Base-by-base conservation (phyloP, 2,113 vertebrate species). In the Odontophorus gujanensis region DNA sequence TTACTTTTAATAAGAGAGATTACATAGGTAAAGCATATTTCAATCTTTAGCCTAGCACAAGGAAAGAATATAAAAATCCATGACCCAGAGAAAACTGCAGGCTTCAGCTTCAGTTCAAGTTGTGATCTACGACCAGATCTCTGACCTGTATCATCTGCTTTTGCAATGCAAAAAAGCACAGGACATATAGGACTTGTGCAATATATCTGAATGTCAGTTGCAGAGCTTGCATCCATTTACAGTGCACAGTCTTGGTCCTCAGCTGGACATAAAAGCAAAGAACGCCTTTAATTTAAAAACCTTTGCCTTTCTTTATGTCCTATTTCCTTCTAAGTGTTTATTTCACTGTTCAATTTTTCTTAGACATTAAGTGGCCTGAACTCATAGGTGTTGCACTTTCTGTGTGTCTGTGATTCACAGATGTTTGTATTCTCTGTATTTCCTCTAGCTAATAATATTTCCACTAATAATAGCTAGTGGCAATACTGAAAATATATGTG, bases 1-100 rank as follows among this genome's bases (percentile, higher is more conserved):
- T 81, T 90, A 42, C 18, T 92, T 93, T 30, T 88, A 92, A 91
- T 73, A 71, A 92, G 66, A 82, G 34, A 78, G 22, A 91, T 90
- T 55, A 61, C 66, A 36, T 25, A 71, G 55, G 16, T 91, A 75
- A 84, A 90, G 55, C 18, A 5, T 85, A 40, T 94, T 91, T 73
- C 82, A 84, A 51, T 80, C 45, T 74, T 85, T 78, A 66, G 36
- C 32, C 22, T 48, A 57, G 22, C 51, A 84, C 50, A 79, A 83
- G 58, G 48, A 74, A 83, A 61, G 62, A 90, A 74, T 91, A 61
- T 51, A 96, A 91, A 93, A 91, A 68, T 76, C 72, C 45, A 8
- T 92, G 87, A 96, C 61, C 66, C 76, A 83, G 34, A 89, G 82
- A 82, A n/a, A 58, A 48, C 68, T 38, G 8, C 24, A 47, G 75